These are phyloP conservation scores for Heliocidaris erythrogramma DNA, from an alignment of 35 echinoderm and acorn worm species.

Conservation along the genomic window DNA sequence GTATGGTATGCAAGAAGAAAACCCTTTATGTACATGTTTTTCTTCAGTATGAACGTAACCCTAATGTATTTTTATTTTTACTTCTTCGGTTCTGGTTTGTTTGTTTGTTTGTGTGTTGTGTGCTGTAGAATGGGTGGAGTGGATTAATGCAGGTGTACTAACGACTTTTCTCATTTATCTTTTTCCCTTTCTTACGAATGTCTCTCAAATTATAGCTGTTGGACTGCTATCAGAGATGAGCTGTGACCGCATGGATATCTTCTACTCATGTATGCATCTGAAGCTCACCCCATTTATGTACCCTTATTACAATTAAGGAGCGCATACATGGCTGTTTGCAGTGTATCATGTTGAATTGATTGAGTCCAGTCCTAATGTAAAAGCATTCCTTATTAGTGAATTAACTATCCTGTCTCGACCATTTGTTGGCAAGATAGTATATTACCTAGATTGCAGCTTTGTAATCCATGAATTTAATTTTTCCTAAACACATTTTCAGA, in stretches of 20 bases:
- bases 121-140: background rate
- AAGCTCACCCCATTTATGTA: background rate
- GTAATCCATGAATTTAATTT: too few relatives aligned
- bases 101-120: background rate
- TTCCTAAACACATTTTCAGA: too few relatives aligned
- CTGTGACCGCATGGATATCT: slow-evolving; percentile 43
- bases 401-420: too few relatives aligned
- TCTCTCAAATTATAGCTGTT: slow-evolving; percentile 24
- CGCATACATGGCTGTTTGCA: background rate
- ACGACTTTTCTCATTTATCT: slow-evolving; percentile 26
- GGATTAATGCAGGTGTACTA: background rate
- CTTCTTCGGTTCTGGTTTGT: background rate
- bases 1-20: background rate
- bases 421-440: too few relatives aligned
- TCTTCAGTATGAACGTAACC: background rate
- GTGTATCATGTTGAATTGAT: background rate
- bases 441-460: too few relatives aligned
- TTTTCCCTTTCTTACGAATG: slow-evolving; percentile 28
- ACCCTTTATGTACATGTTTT: background rate
- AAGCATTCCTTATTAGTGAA: too few relatives aligned
- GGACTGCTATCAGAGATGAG: background rate
- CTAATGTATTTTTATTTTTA: background rate
- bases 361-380: background rate
- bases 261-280: slow-evolving; percentile 56
- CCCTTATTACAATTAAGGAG: background rate